Evolutionary conservation across 2,888 invertebrate genomes (phyloP).

Genomic region (Ectobius pallidus): DNA sequence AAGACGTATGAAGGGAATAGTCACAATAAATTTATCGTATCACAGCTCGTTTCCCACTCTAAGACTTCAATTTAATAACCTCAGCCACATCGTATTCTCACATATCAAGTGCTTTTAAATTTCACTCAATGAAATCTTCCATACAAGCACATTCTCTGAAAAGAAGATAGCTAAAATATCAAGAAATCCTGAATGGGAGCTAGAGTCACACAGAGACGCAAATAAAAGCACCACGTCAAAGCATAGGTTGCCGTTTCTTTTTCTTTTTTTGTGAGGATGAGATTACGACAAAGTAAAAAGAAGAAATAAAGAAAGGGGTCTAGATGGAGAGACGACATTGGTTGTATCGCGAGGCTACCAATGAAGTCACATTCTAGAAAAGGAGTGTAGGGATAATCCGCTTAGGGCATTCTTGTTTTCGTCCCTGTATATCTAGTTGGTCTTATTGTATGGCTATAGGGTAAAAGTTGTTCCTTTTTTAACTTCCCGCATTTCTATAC

Average conservation of each 20-base stretch:
- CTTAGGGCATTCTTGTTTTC: conserved; percentile 32
- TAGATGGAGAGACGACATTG: neutral
- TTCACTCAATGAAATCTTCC: too few species aligned
- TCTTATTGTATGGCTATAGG: neutral
- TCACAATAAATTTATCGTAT: too few species aligned
- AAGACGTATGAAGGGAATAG: too few species aligned
- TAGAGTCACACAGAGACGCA: neutral
- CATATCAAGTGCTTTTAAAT: too few species aligned
- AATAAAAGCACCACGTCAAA: conserved; percentile 2
- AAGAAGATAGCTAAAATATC: neutral
- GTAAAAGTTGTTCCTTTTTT: conserved; percentile 3
- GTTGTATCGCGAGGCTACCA: conserved; percentile 5
- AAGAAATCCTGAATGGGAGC: neutral
- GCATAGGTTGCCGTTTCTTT: conserved; percentile 3
- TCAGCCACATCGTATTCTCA: too few species aligned
- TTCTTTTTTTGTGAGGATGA: conserved; percentile 3
- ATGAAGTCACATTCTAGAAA: conserved; percentile 19
- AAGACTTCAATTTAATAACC: too few species aligned
- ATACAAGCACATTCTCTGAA: too few species aligned
- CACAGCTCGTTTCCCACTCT: too few species aligned
- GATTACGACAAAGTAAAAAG: conserved; percentile 8
- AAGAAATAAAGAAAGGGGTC: neutral
- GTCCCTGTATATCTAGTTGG: conserved; percentile 22
- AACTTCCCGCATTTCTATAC: neutral
- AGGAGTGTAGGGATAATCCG: conserved; percentile 23